Evolutionary conservation across 2,888 invertebrate species (phyloP), one percentile per base, ranked within the genome.

Genomic region (Drosophila stalkeri): DNA sequence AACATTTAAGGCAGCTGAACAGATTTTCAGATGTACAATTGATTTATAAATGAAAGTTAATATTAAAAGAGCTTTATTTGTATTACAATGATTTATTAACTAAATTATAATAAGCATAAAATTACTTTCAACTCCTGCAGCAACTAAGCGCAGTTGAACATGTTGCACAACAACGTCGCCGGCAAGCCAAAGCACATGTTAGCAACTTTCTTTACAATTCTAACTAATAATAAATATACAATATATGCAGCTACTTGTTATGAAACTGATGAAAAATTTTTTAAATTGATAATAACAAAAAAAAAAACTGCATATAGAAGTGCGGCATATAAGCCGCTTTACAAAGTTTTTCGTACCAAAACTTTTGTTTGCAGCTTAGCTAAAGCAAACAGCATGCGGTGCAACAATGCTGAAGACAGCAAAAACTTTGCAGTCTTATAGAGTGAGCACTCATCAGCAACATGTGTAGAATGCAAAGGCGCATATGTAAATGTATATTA

Each of bases 361-460:
- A 49, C 5, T 47, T 47, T 44, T 20, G n/a, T 27, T 16, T 27
- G 27, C 39, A 27, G 55, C 55, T 55, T 55, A 55, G n/a, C 27
- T 12, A 1, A 27, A 8, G 39, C 37, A 39, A 3, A 23, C 16
- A 43, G 11, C 20, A 35, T 57, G 16, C 12, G 6, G 6, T 2
- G n/a, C n/a, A 46, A 12, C 37, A 47, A n/a, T 46, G 12, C 35
- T 46, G 33, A 44, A n/a, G 23, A 2, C 20, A 35, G 6, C 18
- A n/a, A 41, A 12, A 31, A 33, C 31, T 16, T 20, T 20, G 8
- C 16, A 20, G 33, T 6, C 33, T 16, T 44, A 3, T 16, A 35
- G 46, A 46, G 23, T 37, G 3, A 9, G 23, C 0, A 11, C 23
- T 23, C 23, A 35, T 23, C 0, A n/a, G 35, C 20, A 8, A 23